Evolutionary conservation across 2,797 vertebrate genomes (phyloP), one percentile per base, ranked within the genome.

Genomic region (Buphagus erythrorhynchus): DNA sequence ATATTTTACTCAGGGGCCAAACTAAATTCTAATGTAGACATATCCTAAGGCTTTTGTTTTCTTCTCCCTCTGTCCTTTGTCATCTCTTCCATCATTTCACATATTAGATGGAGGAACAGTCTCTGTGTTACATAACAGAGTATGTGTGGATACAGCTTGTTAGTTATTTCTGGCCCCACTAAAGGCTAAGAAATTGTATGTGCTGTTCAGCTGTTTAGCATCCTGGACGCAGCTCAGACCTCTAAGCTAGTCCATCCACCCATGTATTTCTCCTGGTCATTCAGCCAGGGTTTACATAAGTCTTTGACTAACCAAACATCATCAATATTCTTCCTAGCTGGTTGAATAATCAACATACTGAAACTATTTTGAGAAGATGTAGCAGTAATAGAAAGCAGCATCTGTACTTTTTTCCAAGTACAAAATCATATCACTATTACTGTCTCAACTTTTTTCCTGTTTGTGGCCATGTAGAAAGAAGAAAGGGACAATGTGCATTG

Each of bases 241-340:
- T 79, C 22, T 33, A 26, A 73, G 20, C 11, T 46, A 22, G 8
- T 48, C 40, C 11, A 36, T 33, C 20, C 46, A n/a, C 6, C 12
- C 18, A 3, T 11, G 3, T 26, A 58, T 61, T 85, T 33, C 59
- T 91, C 16, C 6, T 12, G 31, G 20, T 73, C 28, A 40, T 62
- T 76, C 36, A 35, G 4, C 5, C 10, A 59, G 14, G 6, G 3
- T 12, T 42, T 29, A 22, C 0, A 0, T 10, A 82, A 49, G 6
- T 20, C 29, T 80, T 63, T 61, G 29, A 17, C 16, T 26, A 66
- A 51, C 20, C 6, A 59, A 87, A 69, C 2, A 19, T 43, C 26
- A 65, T 21, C 61, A 65, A 4, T 59, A 46, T 55, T 76, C 11
- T 14, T 69, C 48, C 8, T 18, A 58, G 36, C 3, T 79, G 33